Conservation (phyloP, 2,888 invertebrate species). For the Campopleginae sp. region DNA sequence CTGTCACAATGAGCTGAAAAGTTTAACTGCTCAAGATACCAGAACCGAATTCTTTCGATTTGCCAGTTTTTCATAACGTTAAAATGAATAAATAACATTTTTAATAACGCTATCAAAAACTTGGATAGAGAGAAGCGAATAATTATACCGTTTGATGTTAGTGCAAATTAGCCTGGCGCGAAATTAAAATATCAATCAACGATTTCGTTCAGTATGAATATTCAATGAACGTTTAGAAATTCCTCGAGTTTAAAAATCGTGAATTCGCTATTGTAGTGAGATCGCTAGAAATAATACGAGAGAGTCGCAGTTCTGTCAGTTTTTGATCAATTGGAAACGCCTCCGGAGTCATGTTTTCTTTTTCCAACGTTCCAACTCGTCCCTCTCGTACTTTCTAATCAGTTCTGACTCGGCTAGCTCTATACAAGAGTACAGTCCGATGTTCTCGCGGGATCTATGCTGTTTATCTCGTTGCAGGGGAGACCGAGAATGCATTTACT, state of each 20-base stretch:
- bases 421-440: constrained; percentile 42
- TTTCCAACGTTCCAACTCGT: constrained; percentile 45
- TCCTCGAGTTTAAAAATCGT: not conserved
- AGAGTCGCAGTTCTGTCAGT: constrained; percentile 21
- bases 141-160: not conserved
- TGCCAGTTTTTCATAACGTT: not conserved
- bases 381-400: constrained; percentile 61
- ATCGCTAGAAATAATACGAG: constrained; percentile 5
- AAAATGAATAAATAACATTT: not conserved
- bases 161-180: not conserved
- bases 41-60: not conserved
- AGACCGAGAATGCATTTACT: constrained; percentile 49
- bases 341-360: constrained; percentile 26
- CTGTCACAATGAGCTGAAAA: not conserved
- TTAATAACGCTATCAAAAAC: not conserved
- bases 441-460: constrained; percentile 16
- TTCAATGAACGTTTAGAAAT: not conserved
- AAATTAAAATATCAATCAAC: constrained; percentile 6
- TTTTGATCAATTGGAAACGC: constrained; percentile 47
- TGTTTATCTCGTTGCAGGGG: constrained; percentile 40
- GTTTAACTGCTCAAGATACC: not conserved
- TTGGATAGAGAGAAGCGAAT: not conserved
- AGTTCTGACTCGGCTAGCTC: constrained; percentile 38
- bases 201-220: not conserved
- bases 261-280: not conserved